Evolutionary conservation across 2,113 vertebrate species (phyloP), one percentile per base, ranked within the genome.

Genomic region (Aptenodytes forsteri): DNA sequence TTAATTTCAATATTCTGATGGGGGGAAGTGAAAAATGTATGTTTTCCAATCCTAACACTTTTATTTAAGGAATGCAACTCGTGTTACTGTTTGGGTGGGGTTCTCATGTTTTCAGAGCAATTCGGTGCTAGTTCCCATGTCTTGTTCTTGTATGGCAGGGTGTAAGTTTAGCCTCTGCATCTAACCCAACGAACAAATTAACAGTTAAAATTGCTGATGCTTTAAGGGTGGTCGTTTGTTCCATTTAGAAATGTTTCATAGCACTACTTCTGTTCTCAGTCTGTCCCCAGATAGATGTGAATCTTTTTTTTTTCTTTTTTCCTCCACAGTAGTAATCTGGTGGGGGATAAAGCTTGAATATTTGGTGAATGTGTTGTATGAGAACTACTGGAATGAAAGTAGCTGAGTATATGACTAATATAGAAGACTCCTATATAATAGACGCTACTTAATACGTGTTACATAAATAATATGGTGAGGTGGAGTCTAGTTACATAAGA

Each of bases 401-500:
- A 71, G 64, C 56, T 44, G 42, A 15, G n/a, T 87, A 42, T 79
- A 40, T 96, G 93, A 91, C 52, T 96, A 91, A 91, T 21, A 40
- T 0, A 76, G 77, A 89, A 95, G 47, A 52, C 29, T 91, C 32
- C 56, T 72, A 70, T 87, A 46, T 87, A 94, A 94, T 82, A 90
- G 90, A 82, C 3, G 36, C 34, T 83, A n/a, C 49, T 95, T 94
- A 93, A 83, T 96, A 38, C 2, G 3, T 4, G 75, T 95, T 96
- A 96, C 71, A 70, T 95, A 95, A 97, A 88, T 76, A 78, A 38
- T 67, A 71, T 15, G 40, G 40, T 75, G 70, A 85, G 77, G 87
- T 93, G 88, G 91, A 90, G 84, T 61, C 78, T 83, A 16, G 85
- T 97, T 95, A 73, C 69, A 75, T 96, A 97, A 97, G 92, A 89